These are phyloP conservation scores for Thamnophis sirtalis DNA, from an alignment of 2,113 vertebrate species.

Conservation along the genomic window DNA sequence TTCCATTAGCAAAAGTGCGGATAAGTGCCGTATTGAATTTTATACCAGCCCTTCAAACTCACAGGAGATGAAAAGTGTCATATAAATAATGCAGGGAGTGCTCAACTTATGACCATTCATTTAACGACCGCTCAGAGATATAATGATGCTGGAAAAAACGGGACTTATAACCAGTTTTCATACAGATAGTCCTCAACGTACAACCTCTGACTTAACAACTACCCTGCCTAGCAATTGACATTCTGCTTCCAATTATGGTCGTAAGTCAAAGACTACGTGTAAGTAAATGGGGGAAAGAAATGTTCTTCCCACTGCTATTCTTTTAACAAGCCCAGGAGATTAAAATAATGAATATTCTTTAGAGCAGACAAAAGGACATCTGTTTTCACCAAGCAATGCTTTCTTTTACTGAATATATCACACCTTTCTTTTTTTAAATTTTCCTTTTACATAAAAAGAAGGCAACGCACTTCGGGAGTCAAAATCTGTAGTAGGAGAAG, in stretches of 20 bases:
- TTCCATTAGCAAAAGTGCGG: not conserved
- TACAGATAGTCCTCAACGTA: not conserved
- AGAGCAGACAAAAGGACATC: conserved; percentile 14
- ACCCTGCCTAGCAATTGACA: too few species aligned
- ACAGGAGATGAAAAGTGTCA: conserved; percentile 10
- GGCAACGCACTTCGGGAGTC: not conserved
- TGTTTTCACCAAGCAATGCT: conserved; percentile 18
- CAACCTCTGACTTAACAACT: too few species aligned
- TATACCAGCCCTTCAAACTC: not conserved
- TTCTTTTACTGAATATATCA: conserved; percentile 5
- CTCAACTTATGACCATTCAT: not conserved
- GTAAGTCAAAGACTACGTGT: too few species aligned
- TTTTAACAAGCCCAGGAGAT: conserved; percentile 28
- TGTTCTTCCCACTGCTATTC: not conserved
- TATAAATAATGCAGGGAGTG: not conserved
- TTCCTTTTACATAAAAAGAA: not conserved
- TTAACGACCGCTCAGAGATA: not conserved
- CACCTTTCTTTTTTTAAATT: not conserved
- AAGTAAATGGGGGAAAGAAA: conserved; percentile 19
- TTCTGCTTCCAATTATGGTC: not conserved
- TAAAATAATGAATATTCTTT: conserved; percentile 17
- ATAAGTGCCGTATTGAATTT: conserved; percentile 7
- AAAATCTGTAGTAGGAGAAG: not conserved
- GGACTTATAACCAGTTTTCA: not conserved
- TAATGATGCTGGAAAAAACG: not conserved